phyloP scores from a whole-genome alignment of 2,888 invertebrate genomes.

The Clitarchus hookeri region DNA sequence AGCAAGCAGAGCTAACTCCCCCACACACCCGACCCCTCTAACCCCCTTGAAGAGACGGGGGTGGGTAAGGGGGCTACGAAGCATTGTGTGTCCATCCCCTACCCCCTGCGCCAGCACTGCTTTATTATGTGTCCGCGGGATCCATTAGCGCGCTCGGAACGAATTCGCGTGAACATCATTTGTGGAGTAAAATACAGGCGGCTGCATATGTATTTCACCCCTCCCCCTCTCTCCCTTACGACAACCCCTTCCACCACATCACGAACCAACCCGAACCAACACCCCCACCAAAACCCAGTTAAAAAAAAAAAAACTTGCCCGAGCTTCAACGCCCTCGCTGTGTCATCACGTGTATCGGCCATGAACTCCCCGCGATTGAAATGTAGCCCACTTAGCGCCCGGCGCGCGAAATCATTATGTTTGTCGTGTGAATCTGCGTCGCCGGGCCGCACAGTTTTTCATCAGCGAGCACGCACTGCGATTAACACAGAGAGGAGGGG shows the following conservation, averaged over 20 bases:
- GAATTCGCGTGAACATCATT: slow-evolving; percentile 2
- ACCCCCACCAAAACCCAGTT: too few species aligned
- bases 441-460: neutral
- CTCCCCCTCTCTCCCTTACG: neutral
- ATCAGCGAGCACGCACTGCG: too few species aligned
- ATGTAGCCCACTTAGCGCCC: neutral
- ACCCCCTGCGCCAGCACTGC: neutral
- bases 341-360: too few species aligned
- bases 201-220: neutral
- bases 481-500: too few species aligned
- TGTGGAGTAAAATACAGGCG: slow-evolving; percentile 9
- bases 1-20: neutral
- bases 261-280: too few species aligned
- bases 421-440: neutral
- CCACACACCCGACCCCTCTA: neutral
- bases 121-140: neutral
- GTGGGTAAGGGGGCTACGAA: too few species aligned
- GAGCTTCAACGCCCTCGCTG: too few species aligned
- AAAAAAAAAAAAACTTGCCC: too few species aligned
- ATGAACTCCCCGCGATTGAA: neutral
- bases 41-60: too few species aligned
- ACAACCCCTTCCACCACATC: neutral
- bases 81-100: neutral
- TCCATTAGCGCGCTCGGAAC: slow-evolving; percentile 2
- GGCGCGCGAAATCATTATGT: neutral